These are phyloP conservation scores for Norana najaformis DNA, from an alignment of 2,888 invertebrate genomes.

Conservation along the genomic window DNA sequence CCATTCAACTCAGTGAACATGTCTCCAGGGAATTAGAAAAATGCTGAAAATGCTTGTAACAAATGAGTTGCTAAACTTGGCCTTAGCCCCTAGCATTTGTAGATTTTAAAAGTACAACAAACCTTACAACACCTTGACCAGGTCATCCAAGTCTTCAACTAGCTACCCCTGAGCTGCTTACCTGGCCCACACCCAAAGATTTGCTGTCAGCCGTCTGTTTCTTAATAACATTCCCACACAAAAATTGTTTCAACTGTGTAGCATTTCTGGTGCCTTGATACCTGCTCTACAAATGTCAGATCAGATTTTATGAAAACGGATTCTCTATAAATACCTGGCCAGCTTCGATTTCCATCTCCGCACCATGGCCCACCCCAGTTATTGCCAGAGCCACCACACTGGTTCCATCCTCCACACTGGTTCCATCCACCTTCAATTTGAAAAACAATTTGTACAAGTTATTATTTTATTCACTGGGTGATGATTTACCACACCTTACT, in stretches of 20 bases:
- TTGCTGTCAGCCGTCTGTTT: not conserved
- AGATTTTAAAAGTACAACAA: not conserved
- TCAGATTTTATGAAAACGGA: not conserved
- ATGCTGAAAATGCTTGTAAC: not conserved
- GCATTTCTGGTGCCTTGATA: not conserved
- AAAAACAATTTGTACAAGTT: not conserved
- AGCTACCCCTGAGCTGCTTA: not conserved
- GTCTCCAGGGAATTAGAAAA: too few species aligned
- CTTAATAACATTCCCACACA: not conserved
- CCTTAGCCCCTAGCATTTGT: not conserved
- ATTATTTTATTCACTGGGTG: too few species aligned
- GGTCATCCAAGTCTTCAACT: not conserved
- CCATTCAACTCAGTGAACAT: too few species aligned
- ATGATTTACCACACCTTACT: too few species aligned
- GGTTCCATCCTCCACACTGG: slow-evolving; percentile 24
- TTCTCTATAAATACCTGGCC: not conserved
- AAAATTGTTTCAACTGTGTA: not conserved
- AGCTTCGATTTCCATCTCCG: slow-evolving; percentile 28
- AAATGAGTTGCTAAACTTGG: not conserved
- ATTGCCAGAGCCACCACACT: slow-evolving; percentile 1
- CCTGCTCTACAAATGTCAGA: not conserved
- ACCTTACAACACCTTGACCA: not conserved
- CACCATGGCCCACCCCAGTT: slow-evolving; percentile 28
- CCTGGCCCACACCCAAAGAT: not conserved
- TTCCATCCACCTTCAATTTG: slow-evolving; percentile 23